Evolutionary conservation across 2,113 vertebrate species (phyloP), one percentile per base, ranked within the genome.

Genomic region (Zingel zingel): DNA sequence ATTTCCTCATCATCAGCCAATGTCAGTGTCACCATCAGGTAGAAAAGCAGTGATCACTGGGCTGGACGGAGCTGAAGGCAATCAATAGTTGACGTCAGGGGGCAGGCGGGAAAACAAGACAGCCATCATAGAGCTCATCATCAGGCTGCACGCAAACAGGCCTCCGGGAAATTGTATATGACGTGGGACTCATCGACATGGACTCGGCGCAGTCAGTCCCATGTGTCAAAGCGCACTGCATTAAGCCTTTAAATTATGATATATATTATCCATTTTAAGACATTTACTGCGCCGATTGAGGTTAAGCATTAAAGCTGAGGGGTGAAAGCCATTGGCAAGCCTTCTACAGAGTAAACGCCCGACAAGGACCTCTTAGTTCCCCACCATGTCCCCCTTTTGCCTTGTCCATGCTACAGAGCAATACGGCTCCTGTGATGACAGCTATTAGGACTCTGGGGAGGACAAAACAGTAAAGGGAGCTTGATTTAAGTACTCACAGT

Each of bases 401-500:
- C 63, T 86, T 67, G 57, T 45, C 51, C 36, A 33, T 43, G 65
- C 48, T 61, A 68, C 23, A 36, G 53, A 71, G 47, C 65, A 9
- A 68, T 5, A 23, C 23, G n/a, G 63, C 74, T 64, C 43, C 63
- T 33, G 66, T 61, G 84, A 82, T 77, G 87, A 87, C 87, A 88
- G 78, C 72, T 67, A 87, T 74, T 62, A 83, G 72, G 74, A 87
- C 87, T 84, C 45, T 36, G 66, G 70, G 74, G 91, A 87, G 79
- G 82, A 87, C 47, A 77, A 88, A 84, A 70, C 79, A 74, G 77
- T 61, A 76, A 83, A 79, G 79, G 61, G 65, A 64, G 67, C 53
- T 77, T 86, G 81, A 89, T 89, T 82, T 77, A 83, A 85, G 83
- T 95, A 97, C 96, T 97, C 90, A 97, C 97, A 97, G 89, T 94